Evolutionary conservation across 2,888 invertebrate species (phyloP).

Genomic region (Campoplex nolae): DNA sequence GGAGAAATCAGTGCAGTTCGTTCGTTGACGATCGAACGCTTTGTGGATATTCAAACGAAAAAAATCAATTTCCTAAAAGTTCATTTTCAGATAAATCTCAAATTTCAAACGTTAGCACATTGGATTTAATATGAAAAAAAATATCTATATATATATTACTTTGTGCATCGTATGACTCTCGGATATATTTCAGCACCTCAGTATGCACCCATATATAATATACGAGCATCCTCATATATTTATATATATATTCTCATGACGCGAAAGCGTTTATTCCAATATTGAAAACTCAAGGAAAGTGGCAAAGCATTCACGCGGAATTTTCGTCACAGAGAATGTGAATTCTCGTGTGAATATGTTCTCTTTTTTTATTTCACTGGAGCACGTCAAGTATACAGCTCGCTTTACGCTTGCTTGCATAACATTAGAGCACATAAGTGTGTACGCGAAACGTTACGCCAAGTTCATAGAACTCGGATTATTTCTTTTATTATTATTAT

Average conservation of each 20-base stretch:
- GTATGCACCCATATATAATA: not conserved
- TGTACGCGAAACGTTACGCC: slow-evolving; percentile 34
- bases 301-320: slow-evolving; percentile 17
- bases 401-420: slow-evolving; percentile 41
- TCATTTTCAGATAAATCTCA: not conserved
- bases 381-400: slow-evolving; percentile 7
- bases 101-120: not conserved
- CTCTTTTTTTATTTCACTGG: not conserved
- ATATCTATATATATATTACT: not conserved
- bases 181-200: not conserved
- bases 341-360: slow-evolving; percentile 20
- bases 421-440: slow-evolving; percentile 17
- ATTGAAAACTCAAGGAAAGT: slow-evolving; percentile 40
- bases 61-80: not conserved
- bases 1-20: not conserved
- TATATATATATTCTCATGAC: not conserved
- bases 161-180: not conserved
- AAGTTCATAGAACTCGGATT: slow-evolving; percentile 53
- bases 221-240: not conserved
- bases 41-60: not conserved
- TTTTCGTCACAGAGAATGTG: slow-evolving; percentile 13
- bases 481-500: slow-evolving; percentile 1
- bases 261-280: slow-evolving; percentile 5
- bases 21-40: not conserved
- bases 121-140: not conserved